Percentiles rank a stretch among this genome's conserved stretches.
Evolutionary conservation across 2,113 vertebrate genomes (phyloP).

Genomic region (Passer domesticus): DNA sequence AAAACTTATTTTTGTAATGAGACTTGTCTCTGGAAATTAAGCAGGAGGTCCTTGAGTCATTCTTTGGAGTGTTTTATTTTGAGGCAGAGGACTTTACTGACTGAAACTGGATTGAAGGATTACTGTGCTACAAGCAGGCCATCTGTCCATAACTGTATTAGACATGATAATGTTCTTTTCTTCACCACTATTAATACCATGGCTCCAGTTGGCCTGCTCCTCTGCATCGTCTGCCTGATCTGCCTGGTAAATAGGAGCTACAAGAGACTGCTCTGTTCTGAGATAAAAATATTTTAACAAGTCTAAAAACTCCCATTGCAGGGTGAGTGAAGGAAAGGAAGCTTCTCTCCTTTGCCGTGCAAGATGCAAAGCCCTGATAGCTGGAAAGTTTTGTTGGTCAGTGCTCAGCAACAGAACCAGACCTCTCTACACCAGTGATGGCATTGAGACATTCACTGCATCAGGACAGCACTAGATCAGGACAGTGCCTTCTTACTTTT

Average conservation of each 20-base stretch:
- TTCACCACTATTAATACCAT: slow-evolving; percentile 40
- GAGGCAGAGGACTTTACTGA: background rate
- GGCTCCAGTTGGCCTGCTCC: slow-evolving; percentile 6
- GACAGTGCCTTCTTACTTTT: background rate
- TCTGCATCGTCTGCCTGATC: background rate
- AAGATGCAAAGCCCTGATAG: background rate
- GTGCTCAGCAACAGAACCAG: background rate
- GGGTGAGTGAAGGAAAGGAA: background rate
- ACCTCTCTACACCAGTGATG: rapidly evolving
- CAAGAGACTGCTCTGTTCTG: background rate
- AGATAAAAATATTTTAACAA: background rate
- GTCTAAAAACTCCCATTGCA: background rate
- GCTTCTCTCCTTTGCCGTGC: background rate
- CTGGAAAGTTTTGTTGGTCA: background rate
- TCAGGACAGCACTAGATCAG: background rate
- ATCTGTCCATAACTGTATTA: slow-evolving; percentile 45
- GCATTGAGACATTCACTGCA: background rate
- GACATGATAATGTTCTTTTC: slow-evolving; percentile 37
- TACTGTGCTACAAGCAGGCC: slow-evolving; percentile 3
- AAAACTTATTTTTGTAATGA: background rate
- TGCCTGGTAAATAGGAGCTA: background rate
- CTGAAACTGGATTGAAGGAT: background rate
- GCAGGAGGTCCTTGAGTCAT: background rate
- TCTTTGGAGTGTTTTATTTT: slow-evolving; percentile 13
- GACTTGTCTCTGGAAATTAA: background rate